phyloP scores from a whole-genome alignment of 2,797 vertebrate genomes.

The Danio aesculapii region DNA sequence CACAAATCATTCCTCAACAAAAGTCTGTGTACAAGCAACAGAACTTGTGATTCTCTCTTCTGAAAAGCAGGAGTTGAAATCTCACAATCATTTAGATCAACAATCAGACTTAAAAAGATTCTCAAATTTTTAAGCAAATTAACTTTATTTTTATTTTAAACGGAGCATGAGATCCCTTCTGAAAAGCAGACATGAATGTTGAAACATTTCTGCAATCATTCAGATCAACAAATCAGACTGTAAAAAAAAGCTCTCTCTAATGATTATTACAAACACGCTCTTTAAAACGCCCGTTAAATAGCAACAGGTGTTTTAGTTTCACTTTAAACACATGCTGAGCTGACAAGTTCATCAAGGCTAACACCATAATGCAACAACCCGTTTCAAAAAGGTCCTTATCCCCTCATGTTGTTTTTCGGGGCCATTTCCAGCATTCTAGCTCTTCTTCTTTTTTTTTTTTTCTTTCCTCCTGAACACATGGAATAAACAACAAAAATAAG shows the following conservation, averaged over 20 bases:
- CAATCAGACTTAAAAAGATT: neutral
- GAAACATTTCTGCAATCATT: neutral
- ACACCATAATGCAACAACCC: constrained; percentile 32
- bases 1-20: neutral
- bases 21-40: neutral
- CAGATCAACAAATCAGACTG: constrained; percentile 13
- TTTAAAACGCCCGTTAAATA: constrained; percentile 46
- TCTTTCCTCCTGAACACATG: constrained; percentile 62
- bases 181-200: constrained; percentile 8
- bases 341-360: constrained; percentile 46
- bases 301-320: constrained; percentile 27
- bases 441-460: constrained; percentile 68
- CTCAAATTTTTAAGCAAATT: constrained; percentile 6
- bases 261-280: constrained; percentile 11
- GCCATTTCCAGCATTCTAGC: constrained; percentile 35
- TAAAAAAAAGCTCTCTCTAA: neutral
- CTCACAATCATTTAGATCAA: constrained; percentile 7
- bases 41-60: neutral
- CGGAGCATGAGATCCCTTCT: constrained; percentile 4
- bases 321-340: constrained; percentile 43
- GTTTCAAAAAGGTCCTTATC: constrained; percentile 46
- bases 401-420: constrained; percentile 18
- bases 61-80: constrained; percentile 11
- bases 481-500: constrained; percentile 75
- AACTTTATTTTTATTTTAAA: neutral